Evolutionary conservation across 2,797 vertebrate species (phyloP).

Genomic region (Platyrinchus mystaceus): DNA sequence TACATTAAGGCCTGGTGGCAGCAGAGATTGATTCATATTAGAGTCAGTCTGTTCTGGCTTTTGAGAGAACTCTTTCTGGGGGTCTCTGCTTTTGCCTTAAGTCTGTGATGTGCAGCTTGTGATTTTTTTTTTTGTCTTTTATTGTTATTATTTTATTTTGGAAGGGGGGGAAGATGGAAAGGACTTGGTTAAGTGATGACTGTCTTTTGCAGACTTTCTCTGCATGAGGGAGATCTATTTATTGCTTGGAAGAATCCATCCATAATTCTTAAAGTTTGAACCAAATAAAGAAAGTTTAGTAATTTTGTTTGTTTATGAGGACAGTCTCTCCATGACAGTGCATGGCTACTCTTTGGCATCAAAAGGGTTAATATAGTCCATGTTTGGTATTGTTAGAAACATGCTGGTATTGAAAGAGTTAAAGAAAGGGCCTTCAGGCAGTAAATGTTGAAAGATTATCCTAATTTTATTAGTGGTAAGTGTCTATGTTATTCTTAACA

Average conservation of each 20-base stretch:
- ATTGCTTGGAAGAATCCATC: not conserved
- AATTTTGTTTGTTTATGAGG: not conserved
- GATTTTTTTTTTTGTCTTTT: not conserved
- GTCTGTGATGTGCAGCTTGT: not conserved
- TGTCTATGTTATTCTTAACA: conserved; percentile 67
- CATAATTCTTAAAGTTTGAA: not conserved
- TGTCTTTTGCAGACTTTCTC: not conserved
- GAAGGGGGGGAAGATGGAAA: not conserved
- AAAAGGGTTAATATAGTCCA: conserved; percentile 14
- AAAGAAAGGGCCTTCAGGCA: conserved; percentile 56
- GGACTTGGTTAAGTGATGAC: not conserved
- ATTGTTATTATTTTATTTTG: not conserved
- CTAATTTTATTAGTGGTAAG: conserved; percentile 60
- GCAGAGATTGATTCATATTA: conserved; percentile 27
- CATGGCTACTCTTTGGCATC: not conserved
- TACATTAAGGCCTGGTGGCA: conserved; percentile 5
- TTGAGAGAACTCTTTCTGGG: not conserved
- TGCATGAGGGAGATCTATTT: not conserved
- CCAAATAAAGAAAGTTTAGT: not conserved
- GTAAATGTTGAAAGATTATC: conserved; percentile 65
- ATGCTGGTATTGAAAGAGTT: conserved; percentile 37
- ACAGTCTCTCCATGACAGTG: not conserved
- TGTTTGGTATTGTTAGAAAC: conserved; percentile 29
- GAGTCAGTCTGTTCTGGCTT: not conserved
- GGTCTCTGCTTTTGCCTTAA: not conserved